Conservation (phyloP, 2,888 invertebrate species). For the Iselma pallidipennis region DNA sequence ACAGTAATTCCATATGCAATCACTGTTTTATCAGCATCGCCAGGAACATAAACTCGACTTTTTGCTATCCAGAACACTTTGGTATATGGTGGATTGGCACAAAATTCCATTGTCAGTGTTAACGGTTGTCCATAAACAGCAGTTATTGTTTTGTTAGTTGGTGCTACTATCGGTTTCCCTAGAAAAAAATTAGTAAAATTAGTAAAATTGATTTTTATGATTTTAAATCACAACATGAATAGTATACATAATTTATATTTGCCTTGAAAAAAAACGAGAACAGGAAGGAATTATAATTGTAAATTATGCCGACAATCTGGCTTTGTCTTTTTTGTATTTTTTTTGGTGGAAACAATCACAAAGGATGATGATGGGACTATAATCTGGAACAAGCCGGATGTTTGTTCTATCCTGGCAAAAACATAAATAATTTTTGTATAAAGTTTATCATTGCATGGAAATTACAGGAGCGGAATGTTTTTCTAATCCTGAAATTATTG, state of each 20-base stretch:
- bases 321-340: constrained; percentile 25
- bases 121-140: constrained; percentile 71
- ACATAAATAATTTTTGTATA: constrained; percentile 14
- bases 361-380: background rate
- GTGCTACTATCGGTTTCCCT: constrained; percentile 71
- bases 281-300: constrained; percentile 42
- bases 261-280: too few relatives aligned
- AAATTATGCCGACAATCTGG: constrained; percentile 38
- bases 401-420: background rate
- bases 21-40: constrained; percentile 57
- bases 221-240: constrained; percentile 30
- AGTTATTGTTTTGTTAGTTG: constrained; percentile 67
- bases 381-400: background rate
- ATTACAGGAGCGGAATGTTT: background rate
- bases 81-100: constrained; percentile 73
- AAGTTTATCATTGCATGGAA: constrained; percentile 2
- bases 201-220: constrained; percentile 40
- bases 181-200: constrained; percentile 38
- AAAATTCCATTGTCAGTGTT: constrained; percentile 72
- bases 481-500: background rate
- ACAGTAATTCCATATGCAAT: constrained; percentile 61
- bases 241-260: too few relatives aligned
- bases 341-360: background rate
- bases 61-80: constrained; percentile 67
- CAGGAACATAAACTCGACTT: constrained; percentile 60